Evolutionary conservation across 2,113 vertebrate species (phyloP).

Genomic region (Daphoenositta chrysoptera): DNA sequence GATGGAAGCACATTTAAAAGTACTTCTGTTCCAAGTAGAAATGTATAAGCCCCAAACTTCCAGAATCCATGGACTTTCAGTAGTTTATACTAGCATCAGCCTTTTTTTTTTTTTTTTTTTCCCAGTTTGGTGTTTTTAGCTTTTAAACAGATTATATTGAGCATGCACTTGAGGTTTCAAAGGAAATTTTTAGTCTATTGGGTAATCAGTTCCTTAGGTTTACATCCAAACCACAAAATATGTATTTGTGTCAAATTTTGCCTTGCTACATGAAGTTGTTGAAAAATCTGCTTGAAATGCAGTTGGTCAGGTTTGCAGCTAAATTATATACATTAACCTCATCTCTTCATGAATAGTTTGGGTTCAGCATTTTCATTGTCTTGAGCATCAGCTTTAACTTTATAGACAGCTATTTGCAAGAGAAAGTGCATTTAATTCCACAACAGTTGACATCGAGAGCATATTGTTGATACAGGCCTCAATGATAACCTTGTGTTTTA

Average conservation of each 20-base stretch:
- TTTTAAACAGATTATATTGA: not conserved
- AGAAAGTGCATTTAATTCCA: slow-evolving; percentile 3
- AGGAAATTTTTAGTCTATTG: slow-evolving; percentile 37
- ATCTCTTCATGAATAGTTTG: not conserved
- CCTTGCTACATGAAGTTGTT: slow-evolving; percentile 7
- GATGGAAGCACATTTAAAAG: not conserved
- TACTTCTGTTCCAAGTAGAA: not conserved
- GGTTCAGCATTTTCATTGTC: not conserved
- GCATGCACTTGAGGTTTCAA: slow-evolving; percentile 27
- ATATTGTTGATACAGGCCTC: not conserved
- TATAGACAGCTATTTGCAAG: not conserved
- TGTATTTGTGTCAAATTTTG: slow-evolving; percentile 43
- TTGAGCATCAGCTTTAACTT: not conserved
- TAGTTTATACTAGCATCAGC: not conserved
- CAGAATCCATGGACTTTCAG: not conserved
- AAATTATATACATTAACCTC: slow-evolving; percentile 6
- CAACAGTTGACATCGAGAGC: not conserved
- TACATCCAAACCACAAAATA: slow-evolving; percentile 57
- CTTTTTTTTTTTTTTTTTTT: not conserved
- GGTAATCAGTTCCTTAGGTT: slow-evolving; percentile 40
- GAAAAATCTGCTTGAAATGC: slow-evolving; percentile 22
- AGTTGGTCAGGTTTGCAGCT: slow-evolving; percentile 1
- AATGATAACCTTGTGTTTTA: slow-evolving; percentile 14
- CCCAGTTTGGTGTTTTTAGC: not conserved
- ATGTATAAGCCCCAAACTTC: not conserved